Evolutionary conservation across 2,888 invertebrate genomes (phyloP), one percentile per base, ranked within the genome.

Genomic region (Ennomos erosarius): DNA sequence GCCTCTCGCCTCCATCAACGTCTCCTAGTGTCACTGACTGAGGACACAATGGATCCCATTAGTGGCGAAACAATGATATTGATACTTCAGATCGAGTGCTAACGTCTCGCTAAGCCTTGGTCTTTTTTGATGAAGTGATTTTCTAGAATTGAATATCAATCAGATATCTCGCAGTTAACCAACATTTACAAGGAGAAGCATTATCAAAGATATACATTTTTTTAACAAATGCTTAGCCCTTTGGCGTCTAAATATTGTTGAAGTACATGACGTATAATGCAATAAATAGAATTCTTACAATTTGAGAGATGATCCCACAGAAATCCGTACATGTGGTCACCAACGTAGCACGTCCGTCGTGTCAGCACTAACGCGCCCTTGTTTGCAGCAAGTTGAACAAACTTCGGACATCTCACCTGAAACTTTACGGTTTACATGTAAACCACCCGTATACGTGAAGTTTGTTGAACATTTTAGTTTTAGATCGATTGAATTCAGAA

Each of bases 301-400:
- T 3, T 26, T 26, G 26, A 26, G 34, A 5, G 9, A 12, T 36
- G 38, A 10, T 48, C 38, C 36, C 38, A 48, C 46, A 40, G 48
- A 51, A 64, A 58, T 16, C 9, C 2, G 6, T 33, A 64, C 43
- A 44, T 67, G 62, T 55, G 72, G 68, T 67, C 67, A 62, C 70
- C 68, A 59, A 62, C 65, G 62, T 76, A 68, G 76, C 74, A 74
- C 72, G 72, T 74, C 70, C 64, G 64, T 68, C 69, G 68, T 67
- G 76, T 78, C 76, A 76, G 75, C 74, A 73, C 74, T 76, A 78
- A 71, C 75, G 74, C 73, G 67, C 68, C 74, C 68, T 66, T 84
- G 84, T 83, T 85, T 83, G 79, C 78, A 76, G 67, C 57, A 69
- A 79, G 73, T 78, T 76, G 60, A 67, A 55, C 68, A 73, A 82